Evolutionary conservation across 2,113 vertebrate genomes (phyloP).

Genomic region (Myocastor coypus): DNA sequence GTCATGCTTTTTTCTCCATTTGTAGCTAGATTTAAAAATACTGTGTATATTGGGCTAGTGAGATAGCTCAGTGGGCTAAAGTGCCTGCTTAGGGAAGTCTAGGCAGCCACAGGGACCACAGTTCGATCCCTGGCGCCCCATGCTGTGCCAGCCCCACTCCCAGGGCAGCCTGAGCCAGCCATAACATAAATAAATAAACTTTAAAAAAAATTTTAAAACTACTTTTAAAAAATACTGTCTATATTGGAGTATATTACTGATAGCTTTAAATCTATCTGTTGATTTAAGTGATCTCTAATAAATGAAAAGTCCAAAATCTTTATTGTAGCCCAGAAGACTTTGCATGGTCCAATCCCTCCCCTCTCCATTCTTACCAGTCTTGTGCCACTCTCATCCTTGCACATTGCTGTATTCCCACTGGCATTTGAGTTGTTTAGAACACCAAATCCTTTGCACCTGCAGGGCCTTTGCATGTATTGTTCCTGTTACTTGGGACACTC

Average conservation of each 20-base stretch:
- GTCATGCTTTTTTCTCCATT: background rate
- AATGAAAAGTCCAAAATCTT: background rate
- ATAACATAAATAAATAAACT: no score
- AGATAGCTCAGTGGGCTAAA: no score
- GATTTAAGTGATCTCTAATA: constrained; percentile 21
- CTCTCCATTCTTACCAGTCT: background rate
- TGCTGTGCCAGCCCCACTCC: no score
- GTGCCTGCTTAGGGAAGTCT: no score
- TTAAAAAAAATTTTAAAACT: no score
- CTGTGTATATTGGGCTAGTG: background rate
- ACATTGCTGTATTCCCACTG: background rate
- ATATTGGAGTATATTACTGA: background rate
- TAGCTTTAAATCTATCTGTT: background rate
- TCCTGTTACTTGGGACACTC: background rate
- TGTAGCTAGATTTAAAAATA: background rate
- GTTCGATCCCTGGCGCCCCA: no score
- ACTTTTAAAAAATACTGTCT: background rate
- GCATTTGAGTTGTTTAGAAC: background rate
- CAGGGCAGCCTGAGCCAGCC: no score
- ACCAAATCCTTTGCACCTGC: background rate
- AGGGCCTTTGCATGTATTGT: background rate
- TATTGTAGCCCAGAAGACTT: constrained; percentile 1
- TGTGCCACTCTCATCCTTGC: background rate
- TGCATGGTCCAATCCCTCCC: background rate
- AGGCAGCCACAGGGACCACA: no score